These are phyloP conservation scores for Platycheirus albimanus DNA, from an alignment of 2,888 invertebrate species.

Conservation along the genomic window DNA sequence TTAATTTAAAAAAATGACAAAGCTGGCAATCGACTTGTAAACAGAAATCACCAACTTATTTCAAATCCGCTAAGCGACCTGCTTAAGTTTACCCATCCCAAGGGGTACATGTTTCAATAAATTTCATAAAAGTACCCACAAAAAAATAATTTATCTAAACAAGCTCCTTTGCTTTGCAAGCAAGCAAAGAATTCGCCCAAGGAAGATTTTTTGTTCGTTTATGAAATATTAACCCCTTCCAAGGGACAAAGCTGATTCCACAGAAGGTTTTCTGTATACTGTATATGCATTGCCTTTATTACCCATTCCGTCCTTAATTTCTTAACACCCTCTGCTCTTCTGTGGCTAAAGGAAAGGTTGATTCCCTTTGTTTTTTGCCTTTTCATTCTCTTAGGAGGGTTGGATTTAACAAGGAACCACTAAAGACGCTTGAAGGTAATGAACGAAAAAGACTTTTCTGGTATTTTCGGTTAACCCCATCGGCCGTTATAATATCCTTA, in stretches of 20 bases:
- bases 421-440: slow-evolving; percentile 1
- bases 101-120: too few species aligned
- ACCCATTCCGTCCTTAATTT: background rate
- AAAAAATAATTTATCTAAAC: too few species aligned
- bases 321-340: slow-evolving; percentile 4
- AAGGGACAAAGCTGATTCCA: background rate
- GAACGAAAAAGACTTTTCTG: slow-evolving; percentile 23
- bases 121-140: too few species aligned
- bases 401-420: slow-evolving; percentile 5
- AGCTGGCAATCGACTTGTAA: too few species aligned
- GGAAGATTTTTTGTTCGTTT: too few species aligned
- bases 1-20: too few species aligned
- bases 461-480: slow-evolving; percentile 21
- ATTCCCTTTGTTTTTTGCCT: background rate
- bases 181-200: too few species aligned
- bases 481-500: slow-evolving; percentile 20
- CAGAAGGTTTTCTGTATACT: slow-evolving; percentile 2
- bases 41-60: too few species aligned
- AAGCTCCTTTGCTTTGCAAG: too few species aligned
- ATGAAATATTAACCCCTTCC: background rate
- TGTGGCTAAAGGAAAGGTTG: background rate
- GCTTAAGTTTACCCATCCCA: too few species aligned
- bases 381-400: background rate
- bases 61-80: too few species aligned
- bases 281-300: slow-evolving; percentile 7